These are phyloP conservation scores for Coptodon bakossiorum DNA, from an alignment of 2,113 vertebrate species.

Conservation along the genomic window DNA sequence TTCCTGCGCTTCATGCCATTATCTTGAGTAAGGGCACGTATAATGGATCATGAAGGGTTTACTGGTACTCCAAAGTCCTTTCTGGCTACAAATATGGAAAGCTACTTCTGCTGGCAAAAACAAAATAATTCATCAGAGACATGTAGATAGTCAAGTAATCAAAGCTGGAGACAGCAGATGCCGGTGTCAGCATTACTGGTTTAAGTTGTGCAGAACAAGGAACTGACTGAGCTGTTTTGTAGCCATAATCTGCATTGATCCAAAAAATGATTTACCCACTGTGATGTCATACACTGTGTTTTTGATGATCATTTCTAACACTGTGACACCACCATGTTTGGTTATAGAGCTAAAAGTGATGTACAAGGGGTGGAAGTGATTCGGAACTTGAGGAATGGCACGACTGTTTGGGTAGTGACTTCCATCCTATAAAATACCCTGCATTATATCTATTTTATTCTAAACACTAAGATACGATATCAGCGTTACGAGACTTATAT, in stretches of 20 bases:
- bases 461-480: background rate
- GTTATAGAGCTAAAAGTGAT: background rate
- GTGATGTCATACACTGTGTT: background rate
- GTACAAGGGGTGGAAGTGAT: background rate
- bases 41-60: conserved; percentile 45
- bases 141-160: conserved; percentile 27
- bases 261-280: background rate
- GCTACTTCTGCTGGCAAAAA: conserved; percentile 48
- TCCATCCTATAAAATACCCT: too few relatives aligned
- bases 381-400: background rate
- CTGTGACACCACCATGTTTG: background rate
- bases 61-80: conserved; percentile 33
- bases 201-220: background rate
- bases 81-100: conserved; percentile 39
- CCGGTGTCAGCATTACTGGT: conserved; percentile 1
- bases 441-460: background rate
- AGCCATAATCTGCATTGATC: background rate
- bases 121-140: conserved; percentile 47
- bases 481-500: fast-evolving
- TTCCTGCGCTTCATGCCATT: conserved; percentile 26
- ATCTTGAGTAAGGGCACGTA: conserved; percentile 41
- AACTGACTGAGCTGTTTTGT: background rate
- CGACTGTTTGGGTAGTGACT: background rate
- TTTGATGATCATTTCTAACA: background rate
- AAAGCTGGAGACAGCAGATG: conserved; percentile 9